phyloP scores from a whole-genome alignment of 1,140 invertebrate species.

The Dendroctonus ponderosae region DNA sequence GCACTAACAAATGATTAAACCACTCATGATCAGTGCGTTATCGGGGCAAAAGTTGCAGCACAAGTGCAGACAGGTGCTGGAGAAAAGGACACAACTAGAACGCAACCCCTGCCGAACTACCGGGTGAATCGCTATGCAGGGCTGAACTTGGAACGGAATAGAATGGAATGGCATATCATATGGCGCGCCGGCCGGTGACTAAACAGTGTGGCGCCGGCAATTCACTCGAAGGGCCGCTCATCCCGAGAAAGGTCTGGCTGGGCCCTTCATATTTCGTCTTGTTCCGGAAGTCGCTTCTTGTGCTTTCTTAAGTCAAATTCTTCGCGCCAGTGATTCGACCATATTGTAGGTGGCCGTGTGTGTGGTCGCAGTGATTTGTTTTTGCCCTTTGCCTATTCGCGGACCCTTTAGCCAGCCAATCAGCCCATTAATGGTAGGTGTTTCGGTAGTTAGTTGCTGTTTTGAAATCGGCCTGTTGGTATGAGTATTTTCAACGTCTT shows the following conservation, averaged over 20 bases:
- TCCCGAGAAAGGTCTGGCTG: conserved; percentile 12
- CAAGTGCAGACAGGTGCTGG: no score
- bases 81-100: neutral
- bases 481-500: no score
- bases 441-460: no score
- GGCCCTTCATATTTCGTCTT: neutral
- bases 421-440: no score
- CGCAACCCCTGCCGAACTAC: conserved; percentile 1
- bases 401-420: no score
- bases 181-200: conserved; percentile 26
- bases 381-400: neutral
- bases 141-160: conserved; percentile 8
- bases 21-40: no score
- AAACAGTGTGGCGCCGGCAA: conserved; percentile 33
- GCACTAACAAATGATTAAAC: no score
- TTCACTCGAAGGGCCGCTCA: conserved; percentile 11
- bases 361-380: neutral
- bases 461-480: no score
- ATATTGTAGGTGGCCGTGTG: no score
- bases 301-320: neutral
- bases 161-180: conserved; percentile 22
- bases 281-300: neutral
- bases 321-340: no score
- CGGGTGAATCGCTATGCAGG: conserved; percentile 17
- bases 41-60: no score